Base-by-base conservation (phyloP, 1,140 invertebrate genomes). In the Drosophila simulans region DNA sequence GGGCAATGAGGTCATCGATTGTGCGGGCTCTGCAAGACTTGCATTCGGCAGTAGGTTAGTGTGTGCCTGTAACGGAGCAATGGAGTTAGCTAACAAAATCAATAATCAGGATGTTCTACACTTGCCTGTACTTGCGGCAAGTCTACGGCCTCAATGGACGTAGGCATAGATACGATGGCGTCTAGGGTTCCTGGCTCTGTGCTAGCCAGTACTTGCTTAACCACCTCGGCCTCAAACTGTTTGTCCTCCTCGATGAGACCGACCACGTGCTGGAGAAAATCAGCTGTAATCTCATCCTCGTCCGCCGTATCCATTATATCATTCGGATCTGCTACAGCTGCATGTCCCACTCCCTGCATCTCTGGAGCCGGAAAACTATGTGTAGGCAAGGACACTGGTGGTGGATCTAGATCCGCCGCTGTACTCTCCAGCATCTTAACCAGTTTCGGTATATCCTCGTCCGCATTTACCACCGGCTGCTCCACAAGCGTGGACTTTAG, bases 201-300 rank as follows among this genome's bases (percentile, higher is more conserved):
- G 39, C 75, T 88, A 7, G 65, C 83, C 62, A 86, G 68, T 59
- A 94, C 92, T 92, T 95, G 93, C 79, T 95, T 95, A 72, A 95
- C 95, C 52, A 95, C 95, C 22, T 95, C 94, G 83, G 95, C 95
- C 81, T 95, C 94, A 27, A 95, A 92, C 78, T 94, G 93, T 86
- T 95, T 95, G 80, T 95, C 95, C 58, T 94, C 94, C 56, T 94
- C 94, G 10, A 95, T 95, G 15, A 95, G 91, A 13, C 95, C 94
- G 3, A 95, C 95, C 12, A 95, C 95, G 91, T 95, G 94, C 92
- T 95, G 95, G 10, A 95, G 83, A 58, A 95, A 94, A 92, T 95
- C 95, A 69, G 95, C 95, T 3, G 94, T 94, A 17, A 95, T 93
- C 39, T 94, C 93, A 91, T 95, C 94, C 82, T 95, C 95, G 70